Conservation (phyloP, 2,888 invertebrate species). For the Minunthozetes semirufus region DNA sequence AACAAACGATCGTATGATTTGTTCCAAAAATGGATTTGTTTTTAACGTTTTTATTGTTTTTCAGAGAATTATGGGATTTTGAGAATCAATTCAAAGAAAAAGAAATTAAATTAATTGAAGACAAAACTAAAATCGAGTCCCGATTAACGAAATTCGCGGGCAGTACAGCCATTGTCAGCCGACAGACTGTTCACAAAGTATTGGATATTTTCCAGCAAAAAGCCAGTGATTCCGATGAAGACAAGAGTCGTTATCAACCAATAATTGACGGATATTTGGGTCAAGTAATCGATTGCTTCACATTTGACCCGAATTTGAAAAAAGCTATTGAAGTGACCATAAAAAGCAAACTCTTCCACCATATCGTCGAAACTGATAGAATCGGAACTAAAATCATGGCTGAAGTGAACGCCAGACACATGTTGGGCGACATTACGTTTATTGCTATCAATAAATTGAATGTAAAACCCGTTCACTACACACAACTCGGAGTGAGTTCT, state of each 20-base stretch:
- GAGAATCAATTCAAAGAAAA: constrained; percentile 88
- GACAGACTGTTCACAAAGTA: constrained; percentile 91
- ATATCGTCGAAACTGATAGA: constrained; percentile 93
- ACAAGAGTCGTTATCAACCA: constrained; percentile 60
- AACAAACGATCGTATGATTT: constrained; percentile 83
- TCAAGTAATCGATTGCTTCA: constrained; percentile 93
- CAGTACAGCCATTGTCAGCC: constrained; percentile 45
- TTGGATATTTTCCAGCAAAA: constrained; percentile 72
- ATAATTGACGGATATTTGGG: constrained; percentile 80
- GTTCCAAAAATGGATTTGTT: constrained; percentile 88
- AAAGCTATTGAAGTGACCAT: constrained; percentile 91
- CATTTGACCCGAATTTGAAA: constrained; percentile 91
- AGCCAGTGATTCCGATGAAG: constrained; percentile 53
- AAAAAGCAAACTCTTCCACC: constrained; percentile 75
- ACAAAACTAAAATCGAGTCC: constrained; percentile 88
- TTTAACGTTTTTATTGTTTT: constrained; percentile 54
- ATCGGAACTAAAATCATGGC: constrained; percentile 94
- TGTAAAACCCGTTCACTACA: constrained; percentile 61
- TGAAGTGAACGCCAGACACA: constrained; percentile 91
- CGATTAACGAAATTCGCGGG: constrained; percentile 54
- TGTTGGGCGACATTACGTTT: constrained; percentile 97
- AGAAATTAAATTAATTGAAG: constrained; percentile 82
- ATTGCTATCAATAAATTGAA: constrained; percentile 90
- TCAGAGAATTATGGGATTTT: constrained; percentile 78
- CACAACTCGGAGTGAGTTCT: constrained; percentile 56